These are phyloP conservation scores for Trimorus sp. DNA, from an alignment of 2,888 invertebrate genomes.

Conservation along the genomic window DNA sequence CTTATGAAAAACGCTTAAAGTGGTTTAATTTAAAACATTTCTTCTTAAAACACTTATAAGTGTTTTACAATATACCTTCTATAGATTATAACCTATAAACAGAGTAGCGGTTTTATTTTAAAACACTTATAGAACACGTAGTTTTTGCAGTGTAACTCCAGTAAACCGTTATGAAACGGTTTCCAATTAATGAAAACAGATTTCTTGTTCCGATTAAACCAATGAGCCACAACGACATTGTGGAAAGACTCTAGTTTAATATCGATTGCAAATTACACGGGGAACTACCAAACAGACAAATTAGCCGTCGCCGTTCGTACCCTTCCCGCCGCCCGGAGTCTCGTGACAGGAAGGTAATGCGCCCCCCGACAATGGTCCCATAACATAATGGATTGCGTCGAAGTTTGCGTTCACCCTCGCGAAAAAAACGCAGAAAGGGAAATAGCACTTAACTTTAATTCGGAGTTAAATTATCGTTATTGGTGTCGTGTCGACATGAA, in stretches of 20 bases:
- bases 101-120: no score
- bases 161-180: no score
- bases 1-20: no score
- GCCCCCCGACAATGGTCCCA: constrained; percentile 72
- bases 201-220: not conserved
- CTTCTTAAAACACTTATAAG: no score
- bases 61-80: no score
- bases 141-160: no score
- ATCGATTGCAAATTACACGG: constrained; percentile 63
- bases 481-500: constrained; percentile 62
- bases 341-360: constrained; percentile 77
- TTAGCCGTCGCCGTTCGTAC: constrained; percentile 62
- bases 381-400: constrained; percentile 76
- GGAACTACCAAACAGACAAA: constrained; percentile 64
- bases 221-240: not conserved
- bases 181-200: no score
- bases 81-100: no score
- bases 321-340: constrained; percentile 63
- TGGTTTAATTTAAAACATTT: no score
- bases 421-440: constrained; percentile 69
- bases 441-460: constrained; percentile 73
- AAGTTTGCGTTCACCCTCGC: constrained; percentile 71
- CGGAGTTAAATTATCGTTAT: constrained; percentile 72
- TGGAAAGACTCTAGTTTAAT: constrained; percentile 36
- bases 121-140: no score